Conservation (phyloP, 1,140 invertebrate species). For the Megalopta genalis region DNA sequence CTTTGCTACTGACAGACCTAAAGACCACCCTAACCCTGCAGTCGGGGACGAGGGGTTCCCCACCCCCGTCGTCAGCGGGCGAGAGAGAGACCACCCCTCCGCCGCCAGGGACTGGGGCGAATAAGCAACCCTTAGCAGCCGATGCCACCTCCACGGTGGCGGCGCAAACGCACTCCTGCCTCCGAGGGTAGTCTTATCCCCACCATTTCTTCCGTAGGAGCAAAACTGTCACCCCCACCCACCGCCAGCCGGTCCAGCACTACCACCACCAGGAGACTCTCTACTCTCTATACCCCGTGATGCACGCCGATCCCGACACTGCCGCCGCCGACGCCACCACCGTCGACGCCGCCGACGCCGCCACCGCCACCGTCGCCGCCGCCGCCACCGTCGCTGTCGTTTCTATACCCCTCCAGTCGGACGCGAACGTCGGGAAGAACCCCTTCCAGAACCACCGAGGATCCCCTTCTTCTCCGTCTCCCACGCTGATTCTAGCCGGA, state of each 20-base stretch:
- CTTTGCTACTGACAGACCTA: conserved; percentile 80
- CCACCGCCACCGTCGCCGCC: conserved; percentile 50
- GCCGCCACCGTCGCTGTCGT: conserved; percentile 39
- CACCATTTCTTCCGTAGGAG: conserved; percentile 62
- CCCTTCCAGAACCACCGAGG: conserved; percentile 56
- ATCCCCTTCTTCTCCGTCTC: conserved; percentile 54
- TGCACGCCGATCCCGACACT: conserved; percentile 40
- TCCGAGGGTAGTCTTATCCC: conserved; percentile 80
- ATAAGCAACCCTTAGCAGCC: conserved; percentile 74
- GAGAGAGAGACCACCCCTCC: conserved; percentile 67
- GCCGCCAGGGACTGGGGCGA: conserved; percentile 65
- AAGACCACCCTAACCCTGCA: conserved; percentile 80
- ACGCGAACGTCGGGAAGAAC: conserved; percentile 50
- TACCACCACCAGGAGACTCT: conserved; percentile 56
- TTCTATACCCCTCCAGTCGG: conserved; percentile 59
- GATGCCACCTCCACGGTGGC: conserved; percentile 76
- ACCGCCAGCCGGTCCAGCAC: conserved; percentile 52
- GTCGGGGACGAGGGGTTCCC: conserved; percentile 66
- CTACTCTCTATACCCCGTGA: conserved; percentile 48
- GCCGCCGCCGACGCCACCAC: conserved; percentile 38
- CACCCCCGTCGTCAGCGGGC: conserved; percentile 63
- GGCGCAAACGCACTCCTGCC: conserved; percentile 78
- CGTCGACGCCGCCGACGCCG: conserved; percentile 41
- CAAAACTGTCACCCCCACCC: conserved; percentile 61
- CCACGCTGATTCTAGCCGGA: conserved; percentile 54